Conservation (phyloP, 1,140 invertebrate species). For the Pararge aegeria region DNA sequence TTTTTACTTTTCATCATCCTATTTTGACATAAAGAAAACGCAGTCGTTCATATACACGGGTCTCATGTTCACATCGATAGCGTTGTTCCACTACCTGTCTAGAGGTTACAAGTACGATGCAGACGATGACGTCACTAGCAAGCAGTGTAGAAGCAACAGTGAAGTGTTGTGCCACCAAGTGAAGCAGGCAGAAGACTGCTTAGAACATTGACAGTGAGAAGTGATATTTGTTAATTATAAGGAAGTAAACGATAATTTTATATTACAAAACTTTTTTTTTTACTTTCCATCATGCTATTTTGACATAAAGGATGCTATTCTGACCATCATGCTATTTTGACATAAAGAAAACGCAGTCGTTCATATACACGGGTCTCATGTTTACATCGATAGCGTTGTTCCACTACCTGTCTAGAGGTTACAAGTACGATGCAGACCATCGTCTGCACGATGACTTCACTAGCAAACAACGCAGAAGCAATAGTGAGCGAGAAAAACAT, state of each 20-base stretch:
- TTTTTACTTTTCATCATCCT: no score
- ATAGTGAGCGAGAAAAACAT: no score
- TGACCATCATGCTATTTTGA: no score
- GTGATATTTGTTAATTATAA: no score
- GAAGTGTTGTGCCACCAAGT: slow-evolving; percentile 58
- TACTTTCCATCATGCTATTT: no score
- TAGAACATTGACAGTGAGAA: slow-evolving; percentile 40
- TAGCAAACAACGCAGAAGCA: slow-evolving; percentile 38
- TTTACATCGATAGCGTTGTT: slow-evolving; percentile 55
- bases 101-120: slow-evolving; percentile 44
- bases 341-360: slow-evolving; percentile 70
- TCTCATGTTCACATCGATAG: slow-evolving; percentile 58
- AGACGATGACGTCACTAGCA: slow-evolving; percentile 33
- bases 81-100: slow-evolving; percentile 53
- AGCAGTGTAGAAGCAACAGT: slow-evolving; percentile 45
- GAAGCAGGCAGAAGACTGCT: slow-evolving; percentile 54
- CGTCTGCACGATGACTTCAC: slow-evolving; percentile 34
- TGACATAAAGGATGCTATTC: no score
- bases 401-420: slow-evolving; percentile 46
- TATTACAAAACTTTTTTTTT: no score
- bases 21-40: slow-evolving; percentile 58
- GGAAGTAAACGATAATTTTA: no score
- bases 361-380: slow-evolving; percentile 64
- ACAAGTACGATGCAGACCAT: slow-evolving; percentile 42
- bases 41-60: slow-evolving; percentile 68